Conservation (phyloP, 2,888 invertebrate genomes). For the Zhengitettix transpicula region DNA sequence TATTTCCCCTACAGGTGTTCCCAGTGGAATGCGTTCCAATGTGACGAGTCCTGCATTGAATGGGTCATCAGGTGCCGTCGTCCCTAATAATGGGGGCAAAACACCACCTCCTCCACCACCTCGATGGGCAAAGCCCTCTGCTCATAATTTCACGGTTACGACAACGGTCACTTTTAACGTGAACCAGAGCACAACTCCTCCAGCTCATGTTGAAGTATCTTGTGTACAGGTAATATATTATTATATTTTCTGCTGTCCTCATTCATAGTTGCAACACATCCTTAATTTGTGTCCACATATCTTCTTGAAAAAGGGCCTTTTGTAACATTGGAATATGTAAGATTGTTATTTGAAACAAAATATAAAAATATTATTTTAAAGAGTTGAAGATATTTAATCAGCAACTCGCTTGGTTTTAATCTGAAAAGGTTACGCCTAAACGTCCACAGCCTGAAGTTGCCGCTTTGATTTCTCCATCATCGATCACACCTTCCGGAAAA, state of each 20-base stretch:
- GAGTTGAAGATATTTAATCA: too few relatives aligned
- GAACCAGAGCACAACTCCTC: conserved; percentile 34
- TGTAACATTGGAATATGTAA: too few relatives aligned
- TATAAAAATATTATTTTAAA: too few relatives aligned
- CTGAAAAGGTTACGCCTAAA: conserved; percentile 7
- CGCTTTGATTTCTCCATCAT: conserved; percentile 15
- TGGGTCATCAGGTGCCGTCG: too few relatives aligned
- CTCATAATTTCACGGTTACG: conserved; percentile 62
- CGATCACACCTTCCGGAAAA: conserved; percentile 17
- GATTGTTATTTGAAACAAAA: too few relatives aligned
- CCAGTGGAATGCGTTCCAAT: conserved; percentile 1
- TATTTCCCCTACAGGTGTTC: too few relatives aligned
- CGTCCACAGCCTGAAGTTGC: conserved; percentile 20
- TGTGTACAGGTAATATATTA: conserved; percentile 14
- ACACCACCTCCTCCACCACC: conserved; percentile 74
- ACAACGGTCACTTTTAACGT: conserved; percentile 76
- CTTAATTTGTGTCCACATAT: too few relatives aligned
- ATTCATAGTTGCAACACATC: too few relatives aligned
- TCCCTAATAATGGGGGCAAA: conserved; percentile 6
- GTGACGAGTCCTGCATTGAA: conserved; percentile 15
- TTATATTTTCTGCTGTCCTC: too few relatives aligned
- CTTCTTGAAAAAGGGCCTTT: too few relatives aligned
- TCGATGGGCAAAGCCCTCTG: conserved; percentile 60
- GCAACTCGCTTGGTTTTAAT: too few relatives aligned
- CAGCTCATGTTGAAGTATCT: conserved; percentile 18